phyloP scores from a whole-genome alignment of 2,888 invertebrate genomes.

The Dinocampus coccinellae region DNA sequence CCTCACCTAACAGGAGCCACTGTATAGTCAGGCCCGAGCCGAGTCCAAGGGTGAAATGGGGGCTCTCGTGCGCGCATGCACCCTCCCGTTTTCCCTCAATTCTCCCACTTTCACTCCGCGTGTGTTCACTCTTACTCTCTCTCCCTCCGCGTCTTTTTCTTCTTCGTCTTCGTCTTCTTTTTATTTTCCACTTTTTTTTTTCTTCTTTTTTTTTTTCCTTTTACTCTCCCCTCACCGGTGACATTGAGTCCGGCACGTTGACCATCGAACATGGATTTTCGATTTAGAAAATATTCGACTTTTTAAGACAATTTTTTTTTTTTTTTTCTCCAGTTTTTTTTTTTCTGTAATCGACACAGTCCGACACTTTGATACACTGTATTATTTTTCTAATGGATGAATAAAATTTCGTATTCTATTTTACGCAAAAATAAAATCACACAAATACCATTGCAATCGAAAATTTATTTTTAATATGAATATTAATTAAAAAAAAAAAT shows the following conservation, averaged over 20 bases:
- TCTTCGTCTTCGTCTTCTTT: neutral
- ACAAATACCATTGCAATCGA: no score
- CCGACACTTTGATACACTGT: neutral
- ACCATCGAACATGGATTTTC: slow-evolving; percentile 42
- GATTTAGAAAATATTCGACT: slow-evolving; percentile 31
- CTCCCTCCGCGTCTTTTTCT: neutral
- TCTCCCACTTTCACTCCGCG: slow-evolving; percentile 17
- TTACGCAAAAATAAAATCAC: no score
- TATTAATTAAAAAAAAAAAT: no score
- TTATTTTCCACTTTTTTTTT: slow-evolving; percentile 2
- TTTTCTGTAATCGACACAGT: neutral
- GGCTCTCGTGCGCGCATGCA: slow-evolving; percentile 28
- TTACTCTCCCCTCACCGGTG: slow-evolving; percentile 34
- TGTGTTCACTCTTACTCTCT: slow-evolving; percentile 8
- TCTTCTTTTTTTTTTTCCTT: slow-evolving; percentile 33
- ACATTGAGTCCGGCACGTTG: slow-evolving; percentile 35
- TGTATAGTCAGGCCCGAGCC: slow-evolving; percentile 41
- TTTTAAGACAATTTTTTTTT: neutral
- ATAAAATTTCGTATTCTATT: no score
- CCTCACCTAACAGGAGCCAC: slow-evolving; percentile 36
- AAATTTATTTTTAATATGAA: no score
- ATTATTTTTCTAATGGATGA: no score
- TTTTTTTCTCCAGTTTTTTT: no score
- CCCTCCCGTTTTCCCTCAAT: slow-evolving; percentile 17
- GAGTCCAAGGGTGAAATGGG: slow-evolving; percentile 37